These are phyloP conservation scores for Xestia sexstrigata DNA, from an alignment of 2,888 invertebrate species.

Conservation along the genomic window DNA sequence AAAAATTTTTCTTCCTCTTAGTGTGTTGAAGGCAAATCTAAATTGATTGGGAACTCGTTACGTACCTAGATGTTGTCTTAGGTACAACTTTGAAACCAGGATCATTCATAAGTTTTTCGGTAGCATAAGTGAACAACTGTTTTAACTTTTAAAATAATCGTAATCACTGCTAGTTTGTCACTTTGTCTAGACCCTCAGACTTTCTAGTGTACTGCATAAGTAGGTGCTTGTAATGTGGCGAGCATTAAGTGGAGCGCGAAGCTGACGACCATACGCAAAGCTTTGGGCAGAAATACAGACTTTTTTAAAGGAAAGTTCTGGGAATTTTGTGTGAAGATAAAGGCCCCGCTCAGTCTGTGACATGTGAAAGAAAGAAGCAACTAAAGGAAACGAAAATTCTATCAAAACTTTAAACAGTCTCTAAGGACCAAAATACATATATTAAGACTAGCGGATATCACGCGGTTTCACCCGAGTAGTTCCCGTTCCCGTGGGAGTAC, in stretches of 20 bases:
- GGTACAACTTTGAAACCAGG: not conserved
- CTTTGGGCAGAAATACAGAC: not conserved
- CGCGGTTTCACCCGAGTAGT: too few species aligned
- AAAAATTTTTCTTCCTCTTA: not conserved
- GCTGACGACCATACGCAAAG: not conserved
- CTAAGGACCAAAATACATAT: too few species aligned
- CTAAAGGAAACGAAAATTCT: not conserved
- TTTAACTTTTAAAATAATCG: not conserved
- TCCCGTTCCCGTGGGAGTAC: too few species aligned
- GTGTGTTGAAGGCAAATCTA: too few species aligned
- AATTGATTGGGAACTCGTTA: not conserved
- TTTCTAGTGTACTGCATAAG: not conserved
- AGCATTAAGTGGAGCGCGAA: not conserved
- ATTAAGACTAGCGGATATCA: too few species aligned
- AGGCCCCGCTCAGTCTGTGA: not conserved
- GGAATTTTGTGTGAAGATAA: not conserved
- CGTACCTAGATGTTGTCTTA: not conserved
- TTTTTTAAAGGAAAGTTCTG: not conserved
- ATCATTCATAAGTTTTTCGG: not conserved
- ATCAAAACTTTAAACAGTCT: not conserved
- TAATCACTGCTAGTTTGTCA: too few species aligned
- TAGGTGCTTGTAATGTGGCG: not conserved
- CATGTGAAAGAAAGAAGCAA: not conserved
- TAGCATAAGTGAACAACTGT: not conserved
- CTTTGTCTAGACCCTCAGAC: too few species aligned